Percentiles rank a stretch among this genome's conserved stretches.
These are phyloP conservation scores for Epizoanthus scotinus DNA, from an alignment of 92 coral and sea anemone species.

Conservation along the genomic window DNA sequence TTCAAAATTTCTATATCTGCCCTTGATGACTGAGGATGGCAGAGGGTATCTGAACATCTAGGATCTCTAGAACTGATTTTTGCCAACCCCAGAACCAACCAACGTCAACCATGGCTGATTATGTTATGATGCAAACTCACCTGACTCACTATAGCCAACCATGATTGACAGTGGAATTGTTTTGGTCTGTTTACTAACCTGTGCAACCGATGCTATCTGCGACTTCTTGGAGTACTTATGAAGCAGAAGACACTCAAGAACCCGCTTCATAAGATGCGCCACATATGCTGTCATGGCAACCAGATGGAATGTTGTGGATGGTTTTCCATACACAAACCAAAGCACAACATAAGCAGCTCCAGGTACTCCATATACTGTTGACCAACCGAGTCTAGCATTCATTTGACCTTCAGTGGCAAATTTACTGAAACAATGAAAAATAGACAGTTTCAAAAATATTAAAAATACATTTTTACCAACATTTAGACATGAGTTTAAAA, in stretches of 20 bases:
- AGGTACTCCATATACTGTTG: slow-evolving; percentile 57
- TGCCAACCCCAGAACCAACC: too few species aligned
- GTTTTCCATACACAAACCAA: slow-evolving; percentile 68
- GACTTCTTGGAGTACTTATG: slow-evolving; percentile 83
- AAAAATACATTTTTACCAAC: neutral
- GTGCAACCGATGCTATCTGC: slow-evolving; percentile 41
- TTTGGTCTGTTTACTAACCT: slow-evolving; percentile 44
- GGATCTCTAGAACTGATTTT: too few species aligned
- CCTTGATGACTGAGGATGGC: too few species aligned
- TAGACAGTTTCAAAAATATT: neutral
- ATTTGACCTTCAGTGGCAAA: slow-evolving; percentile 62
- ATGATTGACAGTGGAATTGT: too few species aligned
- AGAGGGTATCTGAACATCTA: too few species aligned
- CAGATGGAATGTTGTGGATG: slow-evolving; percentile 61
- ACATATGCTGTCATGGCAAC: slow-evolving; percentile 63
- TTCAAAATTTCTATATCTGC: too few species aligned
- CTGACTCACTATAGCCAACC: too few species aligned
- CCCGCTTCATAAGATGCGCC: slow-evolving; percentile 70
- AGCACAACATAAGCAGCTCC: slow-evolving; percentile 55
- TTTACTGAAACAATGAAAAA: slow-evolving; percentile 50
- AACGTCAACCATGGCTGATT: too few species aligned
- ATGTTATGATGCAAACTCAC: too few species aligned
- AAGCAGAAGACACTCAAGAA: slow-evolving; percentile 65
- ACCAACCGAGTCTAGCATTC: slow-evolving; percentile 72
- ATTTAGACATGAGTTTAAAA: neutral